Base-by-base conservation (phyloP, 2,888 invertebrate genomes). In the Thera britannica region DNA sequence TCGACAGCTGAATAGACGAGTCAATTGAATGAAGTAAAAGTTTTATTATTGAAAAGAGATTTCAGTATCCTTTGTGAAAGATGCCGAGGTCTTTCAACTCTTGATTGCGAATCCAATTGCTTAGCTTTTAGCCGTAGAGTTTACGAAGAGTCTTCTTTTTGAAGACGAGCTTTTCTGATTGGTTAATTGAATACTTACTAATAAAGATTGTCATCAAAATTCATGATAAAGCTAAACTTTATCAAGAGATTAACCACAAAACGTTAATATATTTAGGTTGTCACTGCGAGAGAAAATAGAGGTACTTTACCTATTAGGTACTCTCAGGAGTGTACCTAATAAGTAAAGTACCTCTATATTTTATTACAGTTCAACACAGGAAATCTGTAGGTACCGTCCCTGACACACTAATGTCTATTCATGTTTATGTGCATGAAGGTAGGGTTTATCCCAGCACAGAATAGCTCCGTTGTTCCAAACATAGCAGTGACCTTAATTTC, bases 11-110 rank as follows among this genome's bases (percentile, higher is more conserved):
- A 67, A 66, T 68, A 66, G 67, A 67, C 68, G 65, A 66, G 46
- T 68, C 67, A 70, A 68, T 66, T 62, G 65, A 72, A 73, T 66
- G 55, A 67, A 65, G 70, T 69, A 68, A 71, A 75, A 73, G 69
- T 72, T 71, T 69, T 73, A 67, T 71, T 72, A 73, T 73, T 73
- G 70, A 70, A 75, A 58, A 65, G 67, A 66, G 62, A 49, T 67
- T 63, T 63, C 57, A 46, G 52, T 65, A 38, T 63, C 58, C 62
- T 70, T 70, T 66, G 60, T 66, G 44, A 52, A 48, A 38, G 62
- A 62, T 46, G 58, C 23, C 11, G 56, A 60, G 62, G 60, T 63
- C 36, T 66, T 66, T 63, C 59, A 63, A 57, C 62, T 58, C 41
- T 57, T 62, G 52, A 70, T 62, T 62, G 34, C 56, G 58, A 65